phyloP scores from a whole-genome alignment of 2,797 vertebrate species.

The Corythornis leucogaster region DNA sequence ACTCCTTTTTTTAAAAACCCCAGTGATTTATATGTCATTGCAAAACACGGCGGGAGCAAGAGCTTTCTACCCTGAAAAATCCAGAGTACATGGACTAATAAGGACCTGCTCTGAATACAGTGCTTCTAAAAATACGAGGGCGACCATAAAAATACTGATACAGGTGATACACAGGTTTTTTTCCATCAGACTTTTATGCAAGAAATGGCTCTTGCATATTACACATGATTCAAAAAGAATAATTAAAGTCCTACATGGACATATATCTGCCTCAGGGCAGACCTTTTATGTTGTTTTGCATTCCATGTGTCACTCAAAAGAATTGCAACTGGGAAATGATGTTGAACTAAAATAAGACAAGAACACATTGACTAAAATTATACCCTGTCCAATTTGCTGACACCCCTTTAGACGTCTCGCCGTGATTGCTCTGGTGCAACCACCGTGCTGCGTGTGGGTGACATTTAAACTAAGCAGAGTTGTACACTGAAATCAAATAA shows the following conservation, averaged over 20 bases:
- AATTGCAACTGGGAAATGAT: constrained; percentile 78
- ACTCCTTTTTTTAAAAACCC: background rate
- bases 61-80: constrained; percentile 50
- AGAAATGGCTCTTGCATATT: constrained; percentile 64
- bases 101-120: constrained; percentile 34
- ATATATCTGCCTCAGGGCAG: constrained; percentile 76
- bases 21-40: constrained; percentile 14
- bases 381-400: constrained; percentile 78
- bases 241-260: constrained; percentile 79
- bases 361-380: constrained; percentile 79
- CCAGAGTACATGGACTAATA: constrained; percentile 40
- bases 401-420: constrained; percentile 76
- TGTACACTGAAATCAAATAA: constrained; percentile 10
- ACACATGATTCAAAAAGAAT: constrained; percentile 80
- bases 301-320: constrained; percentile 78
- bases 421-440: constrained; percentile 47
- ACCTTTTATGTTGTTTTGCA: constrained; percentile 80
- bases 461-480: constrained; percentile 60
- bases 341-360: constrained; percentile 82
- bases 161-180: constrained; percentile 69
- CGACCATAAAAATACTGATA: constrained; percentile 32
- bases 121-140: constrained; percentile 57
- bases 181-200: constrained; percentile 51
- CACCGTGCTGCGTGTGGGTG: constrained; percentile 37
- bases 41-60: constrained; percentile 7